Evolutionary conservation across 2,888 invertebrate genomes (phyloP).

Genomic region (Diploptera punctata): DNA sequence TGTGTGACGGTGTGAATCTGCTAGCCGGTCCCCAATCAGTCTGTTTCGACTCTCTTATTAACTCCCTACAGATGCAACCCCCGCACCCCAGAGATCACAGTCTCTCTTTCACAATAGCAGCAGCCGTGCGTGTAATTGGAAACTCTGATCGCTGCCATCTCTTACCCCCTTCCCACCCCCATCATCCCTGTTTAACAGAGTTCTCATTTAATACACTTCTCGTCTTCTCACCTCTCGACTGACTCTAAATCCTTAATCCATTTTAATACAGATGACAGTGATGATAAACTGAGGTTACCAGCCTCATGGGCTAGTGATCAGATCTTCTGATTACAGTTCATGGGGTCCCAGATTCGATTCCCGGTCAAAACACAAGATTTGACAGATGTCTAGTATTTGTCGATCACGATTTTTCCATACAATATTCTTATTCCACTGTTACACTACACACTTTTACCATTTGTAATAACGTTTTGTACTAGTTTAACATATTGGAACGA

Average conservation of each 20-base stretch:
- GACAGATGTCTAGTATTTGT: background rate
- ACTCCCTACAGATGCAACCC: conserved; percentile 27
- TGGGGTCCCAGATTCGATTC: too few species aligned
- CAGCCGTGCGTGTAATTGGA: conserved; percentile 44
- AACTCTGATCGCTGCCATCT: conserved; percentile 37
- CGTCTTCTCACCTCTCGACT: background rate
- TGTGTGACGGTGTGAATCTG: too few species aligned
- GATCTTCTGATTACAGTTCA: too few species aligned
- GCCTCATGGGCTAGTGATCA: too few species aligned
- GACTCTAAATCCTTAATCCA: background rate
- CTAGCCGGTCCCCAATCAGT: conserved; percentile 13
- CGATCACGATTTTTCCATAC: too few species aligned
- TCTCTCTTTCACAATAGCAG: conserved; percentile 24
- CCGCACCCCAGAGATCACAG: conserved; percentile 20
- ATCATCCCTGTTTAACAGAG: background rate
- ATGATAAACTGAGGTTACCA: background rate
- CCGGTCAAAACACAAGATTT: background rate
- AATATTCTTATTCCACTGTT: too few species aligned
- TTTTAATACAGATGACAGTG: background rate
- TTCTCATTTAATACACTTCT: background rate
- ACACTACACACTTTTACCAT: too few species aligned
- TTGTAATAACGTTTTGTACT: too few species aligned
- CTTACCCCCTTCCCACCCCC: background rate
- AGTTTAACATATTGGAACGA: too few species aligned
- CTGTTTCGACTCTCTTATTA: conserved; percentile 33